These are phyloP conservation scores for Zelleria hepariella DNA, from an alignment of 2,888 invertebrate species.

Conservation along the genomic window DNA sequence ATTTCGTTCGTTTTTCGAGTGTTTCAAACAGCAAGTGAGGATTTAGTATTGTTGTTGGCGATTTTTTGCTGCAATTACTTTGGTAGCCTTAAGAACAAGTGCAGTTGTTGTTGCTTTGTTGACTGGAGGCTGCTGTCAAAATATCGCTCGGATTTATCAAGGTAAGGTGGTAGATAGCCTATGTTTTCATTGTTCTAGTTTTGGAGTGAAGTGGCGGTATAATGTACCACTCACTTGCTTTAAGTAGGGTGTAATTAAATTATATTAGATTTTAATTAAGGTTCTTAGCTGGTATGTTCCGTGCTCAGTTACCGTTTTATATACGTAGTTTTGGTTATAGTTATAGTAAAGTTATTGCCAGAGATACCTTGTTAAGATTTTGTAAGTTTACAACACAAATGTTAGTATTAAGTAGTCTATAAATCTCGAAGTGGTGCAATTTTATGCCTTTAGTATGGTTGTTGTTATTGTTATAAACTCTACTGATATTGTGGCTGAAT, in stretches of 20 bases:
- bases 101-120: constrained; percentile 42
- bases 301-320: background rate
- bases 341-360: background rate
- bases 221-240: background rate
- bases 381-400: too few relatives aligned
- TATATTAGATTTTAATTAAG: background rate
- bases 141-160: constrained; percentile 45
- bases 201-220: background rate
- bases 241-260: background rate
- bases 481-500: too few relatives aligned
- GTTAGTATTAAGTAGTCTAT: too few relatives aligned
- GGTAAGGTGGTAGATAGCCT: constrained; percentile 32
- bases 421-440: too few relatives aligned
- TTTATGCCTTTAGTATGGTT: too few relatives aligned
- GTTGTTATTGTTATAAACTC: too few relatives aligned
- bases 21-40: background rate
- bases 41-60: background rate
- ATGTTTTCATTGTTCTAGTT: background rate
- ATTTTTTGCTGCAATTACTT: constrained; percentile 21
- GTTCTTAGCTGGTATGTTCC: background rate
- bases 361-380: background rate
- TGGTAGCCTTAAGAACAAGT: constrained; percentile 19
- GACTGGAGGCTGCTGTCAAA: constrained; percentile 54
- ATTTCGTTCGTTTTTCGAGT: background rate
- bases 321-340: background rate